Evolutionary conservation across 1,140 invertebrate species (phyloP), one percentile per base, ranked within the genome.

Genomic region (Alviniconcha marisindica): DNA sequence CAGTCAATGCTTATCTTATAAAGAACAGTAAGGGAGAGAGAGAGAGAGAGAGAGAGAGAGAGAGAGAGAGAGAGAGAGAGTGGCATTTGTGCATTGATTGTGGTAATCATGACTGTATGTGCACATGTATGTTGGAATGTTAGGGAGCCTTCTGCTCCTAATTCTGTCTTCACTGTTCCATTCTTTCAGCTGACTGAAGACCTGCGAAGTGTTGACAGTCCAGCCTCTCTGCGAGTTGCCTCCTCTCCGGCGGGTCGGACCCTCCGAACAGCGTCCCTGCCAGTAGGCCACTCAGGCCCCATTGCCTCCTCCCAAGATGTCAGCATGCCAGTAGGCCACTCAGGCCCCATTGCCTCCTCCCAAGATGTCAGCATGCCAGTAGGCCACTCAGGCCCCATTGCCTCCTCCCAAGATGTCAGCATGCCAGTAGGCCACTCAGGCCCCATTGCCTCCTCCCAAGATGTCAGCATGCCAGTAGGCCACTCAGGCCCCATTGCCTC

Each of bases 131-230:
- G 3, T 42, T 15, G 0, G 24, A 21, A 4, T 74, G 71, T 74
- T 7, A 21, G 36, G 18, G 73, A 42, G 12, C 21, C n/a, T n/a
- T n/a, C n/a, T n/a, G n/a, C n/a, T n/a, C n/a, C n/a, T n/a, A n/a
- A n/a, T n/a, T n/a, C n/a, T n/a, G n/a, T n/a, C n/a, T n/a, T n/a
- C n/a, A n/a, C n/a, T n/a, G n/a, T n/a, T n/a, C n/a, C n/a, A n/a
- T n/a, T 71, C 31, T 60, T 21, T 38, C 79, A 81, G 79, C 63
- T 81, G 79, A 81, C 36, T 14, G 79, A 81, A 69, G 79, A 81
- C 40, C 54, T 81, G 24, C 33, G 56, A 33, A 66, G 73, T 18
- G 14, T 31, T 0, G 42, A 76, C n/a, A 76, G 73, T 51, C 44
- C 44, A 14, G 73, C 42, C 4, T 76, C 73, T 54, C 40, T 51